Evolutionary conservation across 1,140 invertebrate species (phyloP), one percentile per base, ranked within the genome.

Genomic region (Sitophilus oryzae): DNA sequence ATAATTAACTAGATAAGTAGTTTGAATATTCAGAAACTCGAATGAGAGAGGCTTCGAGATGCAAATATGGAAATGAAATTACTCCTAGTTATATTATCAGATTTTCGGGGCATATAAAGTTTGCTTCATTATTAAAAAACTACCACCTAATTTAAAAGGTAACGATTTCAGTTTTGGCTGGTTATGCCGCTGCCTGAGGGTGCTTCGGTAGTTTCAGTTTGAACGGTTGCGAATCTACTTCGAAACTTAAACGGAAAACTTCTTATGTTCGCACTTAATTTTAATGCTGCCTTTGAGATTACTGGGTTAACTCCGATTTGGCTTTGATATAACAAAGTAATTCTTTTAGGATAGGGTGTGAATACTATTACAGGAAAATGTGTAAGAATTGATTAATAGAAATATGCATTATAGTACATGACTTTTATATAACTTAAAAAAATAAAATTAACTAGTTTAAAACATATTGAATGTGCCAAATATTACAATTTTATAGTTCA

Each of bases 11-110:
- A 40, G 58, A 51, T 59, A 58, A 64, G 56, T 59, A 64, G 58
- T 65, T 65, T 63, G 59, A 65, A 65, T 65, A 63, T 65, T 65
- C 63, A 63, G 63, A 63, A 61, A 52, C 53, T 42, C 20, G 40
- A 52, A 61, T 61, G 60, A 57, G n/a, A n/a, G n/a, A n/a, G 53
- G 57, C 49, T 58, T 60, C 36, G 47, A 62, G 54, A 58, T 59
- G 59, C 57, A 59, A 63, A 63, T 65, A 66, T 66, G 63, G 57
- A 63, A 66, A 66, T 66, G 59, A 63, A 66, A 65, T 66, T 66
- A 61, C 61, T 60, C 49, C 48, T 50, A 62, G 60, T 64, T 57
- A 62, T 61, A 63, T 66, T 63, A 65, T 65, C 64, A 64, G 63
- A 66, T 64, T 64, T 63, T 60, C 48, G 50, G 51, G 36, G 57